Conservation (phyloP, 1,140 invertebrate species). For the Cyphomyrmex costatus region DNA sequence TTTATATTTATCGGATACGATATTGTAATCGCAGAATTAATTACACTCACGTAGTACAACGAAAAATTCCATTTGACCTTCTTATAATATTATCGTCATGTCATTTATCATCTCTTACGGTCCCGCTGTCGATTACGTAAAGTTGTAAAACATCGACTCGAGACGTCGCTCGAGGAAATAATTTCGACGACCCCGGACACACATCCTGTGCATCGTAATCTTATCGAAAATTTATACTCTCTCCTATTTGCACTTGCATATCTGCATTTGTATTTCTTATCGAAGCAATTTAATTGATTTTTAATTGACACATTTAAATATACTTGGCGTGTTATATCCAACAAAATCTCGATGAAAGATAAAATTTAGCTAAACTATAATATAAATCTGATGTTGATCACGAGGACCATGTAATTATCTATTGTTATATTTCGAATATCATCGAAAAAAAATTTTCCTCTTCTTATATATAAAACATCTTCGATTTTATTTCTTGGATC, state of each 20-base stretch:
- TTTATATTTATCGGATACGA: neutral
- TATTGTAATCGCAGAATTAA: neutral
- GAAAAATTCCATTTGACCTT: neutral
- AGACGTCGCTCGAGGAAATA: neutral
- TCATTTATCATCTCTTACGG: neutral
- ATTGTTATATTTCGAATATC: too few species aligned
- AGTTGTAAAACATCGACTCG: neutral
- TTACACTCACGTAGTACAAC: neutral
- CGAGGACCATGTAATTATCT: too few species aligned
- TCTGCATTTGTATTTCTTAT: neutral
- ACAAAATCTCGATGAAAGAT: neutral
- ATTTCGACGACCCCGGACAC: neutral
- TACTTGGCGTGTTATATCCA: neutral
- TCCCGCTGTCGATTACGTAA: neutral
- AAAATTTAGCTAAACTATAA: too few species aligned
- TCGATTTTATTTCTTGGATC: neutral
- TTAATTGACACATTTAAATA: too few species aligned
- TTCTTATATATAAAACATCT: neutral
- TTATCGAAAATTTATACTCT: neutral
- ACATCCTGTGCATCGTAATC: neutral
- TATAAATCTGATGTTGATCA: too few species aligned
- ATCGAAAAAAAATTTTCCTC: too few species aligned
- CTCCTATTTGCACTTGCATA: neutral
- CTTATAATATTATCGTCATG: neutral
- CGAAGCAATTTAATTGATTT: neutral